phyloP scores from a whole-genome alignment of 2,113 vertebrate genomes.

The Raja brachyura region DNA sequence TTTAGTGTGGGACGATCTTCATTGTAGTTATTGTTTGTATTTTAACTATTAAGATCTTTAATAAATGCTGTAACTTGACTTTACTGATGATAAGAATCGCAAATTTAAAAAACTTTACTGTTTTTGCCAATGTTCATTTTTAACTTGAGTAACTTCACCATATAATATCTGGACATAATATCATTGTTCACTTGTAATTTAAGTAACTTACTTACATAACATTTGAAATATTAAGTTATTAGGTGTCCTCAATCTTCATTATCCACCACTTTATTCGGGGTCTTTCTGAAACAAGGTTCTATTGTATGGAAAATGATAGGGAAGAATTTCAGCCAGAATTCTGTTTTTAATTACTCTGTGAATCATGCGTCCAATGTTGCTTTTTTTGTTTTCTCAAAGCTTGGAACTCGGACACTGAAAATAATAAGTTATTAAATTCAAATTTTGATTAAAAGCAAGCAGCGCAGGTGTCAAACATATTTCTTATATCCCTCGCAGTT shows the following conservation, averaged over 20 bases:
- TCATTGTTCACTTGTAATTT: neutral
- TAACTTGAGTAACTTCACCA: neutral
- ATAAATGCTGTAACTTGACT: neutral
- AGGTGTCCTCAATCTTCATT: neutral
- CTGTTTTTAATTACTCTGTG: neutral
- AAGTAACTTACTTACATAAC: neutral
- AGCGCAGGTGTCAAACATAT: neutral
- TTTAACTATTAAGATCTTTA: neutral
- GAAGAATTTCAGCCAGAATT: neutral
- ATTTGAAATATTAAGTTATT: neutral
- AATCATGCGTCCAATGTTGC: conserved; percentile 52
- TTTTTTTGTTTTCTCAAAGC: neutral
- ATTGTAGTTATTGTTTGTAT: neutral
- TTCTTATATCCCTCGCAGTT: neutral
- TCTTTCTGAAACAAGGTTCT: neutral
- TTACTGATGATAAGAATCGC: neutral
- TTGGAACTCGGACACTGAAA: conserved; percentile 62
- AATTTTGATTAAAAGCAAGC: conserved; percentile 57
- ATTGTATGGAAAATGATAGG: neutral
- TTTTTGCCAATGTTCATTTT: neutral
- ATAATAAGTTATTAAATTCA: conserved; percentile 70
- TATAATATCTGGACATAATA: too few species aligned
- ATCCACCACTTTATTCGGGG: neutral
- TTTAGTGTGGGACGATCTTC: neutral
- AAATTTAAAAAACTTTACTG: neutral